Evolutionary conservation across 1,140 invertebrate species (phyloP).

Genomic region (Tetraneura akinire): DNA sequence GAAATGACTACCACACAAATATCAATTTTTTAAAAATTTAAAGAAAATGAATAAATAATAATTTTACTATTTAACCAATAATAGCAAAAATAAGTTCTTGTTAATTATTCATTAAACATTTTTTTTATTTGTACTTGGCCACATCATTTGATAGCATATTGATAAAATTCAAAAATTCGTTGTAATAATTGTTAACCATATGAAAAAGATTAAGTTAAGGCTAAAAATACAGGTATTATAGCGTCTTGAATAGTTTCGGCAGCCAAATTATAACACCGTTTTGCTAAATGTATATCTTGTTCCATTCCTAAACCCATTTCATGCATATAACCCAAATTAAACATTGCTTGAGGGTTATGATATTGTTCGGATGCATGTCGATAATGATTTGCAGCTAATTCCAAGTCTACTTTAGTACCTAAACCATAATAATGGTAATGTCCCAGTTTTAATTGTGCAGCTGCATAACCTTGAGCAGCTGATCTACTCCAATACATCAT

Average conservation of each 20-base stretch:
- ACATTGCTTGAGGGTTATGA: slow-evolving; percentile 97
- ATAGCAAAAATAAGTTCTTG: too few species aligned
- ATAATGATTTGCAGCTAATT: slow-evolving; percentile 86
- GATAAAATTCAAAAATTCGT: slow-evolving; percentile 58
- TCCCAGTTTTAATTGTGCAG: slow-evolving; percentile 90
- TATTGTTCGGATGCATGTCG: slow-evolving; percentile 92
- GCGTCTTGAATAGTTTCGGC: slow-evolving; percentile 93
- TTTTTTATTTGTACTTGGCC: not conserved
- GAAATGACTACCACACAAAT: too few species aligned
- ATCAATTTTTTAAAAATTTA: too few species aligned
- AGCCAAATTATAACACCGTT: slow-evolving; percentile 94
- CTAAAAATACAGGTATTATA: slow-evolving; percentile 89
- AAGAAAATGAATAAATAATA: too few species aligned
- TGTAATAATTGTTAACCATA: slow-evolving; percentile 71
- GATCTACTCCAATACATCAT: slow-evolving; percentile 88
- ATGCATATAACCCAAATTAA: slow-evolving; percentile 99
- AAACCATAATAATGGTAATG: slow-evolving; percentile 98
- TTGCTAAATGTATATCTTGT: slow-evolving; percentile 78
- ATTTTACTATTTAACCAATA: too few species aligned
- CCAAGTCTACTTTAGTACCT: slow-evolving; percentile 88
- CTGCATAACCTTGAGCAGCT: slow-evolving; percentile 89
- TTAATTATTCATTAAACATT: not conserved
- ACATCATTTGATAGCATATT: slow-evolving; percentile 18
- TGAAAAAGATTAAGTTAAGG: slow-evolving; percentile 81
- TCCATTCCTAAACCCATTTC: slow-evolving; percentile 92